Evolutionary conservation across 1,140 invertebrate species (phyloP).

Genomic region (Drosophila sp.): DNA sequence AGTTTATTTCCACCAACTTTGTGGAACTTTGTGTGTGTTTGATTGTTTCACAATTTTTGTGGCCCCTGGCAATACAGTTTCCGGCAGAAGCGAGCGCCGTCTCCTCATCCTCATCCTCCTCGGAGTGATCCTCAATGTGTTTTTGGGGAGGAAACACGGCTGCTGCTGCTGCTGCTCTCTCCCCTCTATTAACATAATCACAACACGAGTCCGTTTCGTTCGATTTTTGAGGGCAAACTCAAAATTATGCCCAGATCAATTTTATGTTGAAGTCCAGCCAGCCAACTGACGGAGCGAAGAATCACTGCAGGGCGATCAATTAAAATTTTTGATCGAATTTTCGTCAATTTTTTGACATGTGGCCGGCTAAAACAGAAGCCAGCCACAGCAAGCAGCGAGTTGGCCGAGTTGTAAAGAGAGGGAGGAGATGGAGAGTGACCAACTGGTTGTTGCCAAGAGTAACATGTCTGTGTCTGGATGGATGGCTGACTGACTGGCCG

Average conservation of each 20-base stretch:
- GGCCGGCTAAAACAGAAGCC: constrained; percentile 73
- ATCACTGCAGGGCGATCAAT: constrained; percentile 83
- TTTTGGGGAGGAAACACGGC: constrained; percentile 19
- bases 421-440: constrained; percentile 21
- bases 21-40: constrained; percentile 36
- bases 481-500: constrained; percentile 24
- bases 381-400: background rate
- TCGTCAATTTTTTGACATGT: constrained; percentile 83
- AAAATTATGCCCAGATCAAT: constrained; percentile 65
- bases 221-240: constrained; percentile 32
- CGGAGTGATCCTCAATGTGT: background rate
- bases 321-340: constrained; percentile 83
- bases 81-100: constrained; percentile 71
- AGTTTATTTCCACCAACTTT: background rate
- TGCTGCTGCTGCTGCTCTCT: constrained; percentile 19
- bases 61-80: constrained; percentile 75
- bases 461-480: constrained; percentile 49
- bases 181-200: constrained; percentile 82
- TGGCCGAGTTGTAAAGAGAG: background rate
- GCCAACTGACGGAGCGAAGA: constrained; percentile 21
- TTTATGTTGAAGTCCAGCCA: constrained; percentile 39
- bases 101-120: constrained; percentile 25
- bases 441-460: constrained; percentile 30
- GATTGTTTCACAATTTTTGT: constrained; percentile 49
- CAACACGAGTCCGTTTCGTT: constrained; percentile 67